Percentiles rank a stretch among this genome's conserved stretches.
phyloP scores from a whole-genome alignment of 2,888 invertebrate species.

The Stenotaenia linearis region DNA sequence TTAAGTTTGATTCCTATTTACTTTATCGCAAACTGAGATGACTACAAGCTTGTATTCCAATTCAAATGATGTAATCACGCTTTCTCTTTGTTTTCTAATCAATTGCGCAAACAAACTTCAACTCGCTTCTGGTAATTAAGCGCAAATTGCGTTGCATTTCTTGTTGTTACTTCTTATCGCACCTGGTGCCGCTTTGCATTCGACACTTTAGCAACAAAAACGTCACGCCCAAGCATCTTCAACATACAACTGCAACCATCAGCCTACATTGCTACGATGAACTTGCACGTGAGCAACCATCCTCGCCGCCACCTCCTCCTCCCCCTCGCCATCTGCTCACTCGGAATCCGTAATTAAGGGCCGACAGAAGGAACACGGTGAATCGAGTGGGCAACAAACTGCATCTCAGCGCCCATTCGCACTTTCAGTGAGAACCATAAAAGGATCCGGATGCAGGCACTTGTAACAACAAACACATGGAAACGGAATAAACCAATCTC shows the following conservation, averaged over 20 bases:
- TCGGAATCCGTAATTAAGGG: conserved; percentile 15
- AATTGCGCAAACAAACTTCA: conserved; percentile 10
- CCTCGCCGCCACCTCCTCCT: background rate
- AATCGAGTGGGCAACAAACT: conserved; percentile 19
- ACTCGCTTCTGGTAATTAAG: conserved; percentile 5
- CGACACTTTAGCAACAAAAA: conserved; percentile 1
- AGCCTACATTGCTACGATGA: background rate
- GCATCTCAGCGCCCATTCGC: conserved; percentile 15
- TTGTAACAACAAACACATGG: conserved; percentile 19
- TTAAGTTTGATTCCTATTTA: background rate
- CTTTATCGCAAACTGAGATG: background rate
- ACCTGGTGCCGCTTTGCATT: conserved; percentile 13
- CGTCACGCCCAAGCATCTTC: conserved; percentile 11
- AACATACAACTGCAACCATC: conserved; percentile 2
- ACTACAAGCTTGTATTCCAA: background rate
- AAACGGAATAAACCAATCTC: conserved; percentile 15
- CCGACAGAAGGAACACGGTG: conserved; percentile 19
- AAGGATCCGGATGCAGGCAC: conserved; percentile 19
- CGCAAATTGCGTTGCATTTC: conserved; percentile 7
- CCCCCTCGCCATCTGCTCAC: conserved; percentile 12
- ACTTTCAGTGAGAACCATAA: conserved; percentile 7
- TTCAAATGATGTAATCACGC: background rate
- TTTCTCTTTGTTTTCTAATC: background rate
- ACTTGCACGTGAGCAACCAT: background rate
- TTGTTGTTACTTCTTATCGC: conserved; percentile 15